phyloP scores from a whole-genome alignment of 1,140 invertebrate genomes.

The Rhopalosiphum padi region DNA sequence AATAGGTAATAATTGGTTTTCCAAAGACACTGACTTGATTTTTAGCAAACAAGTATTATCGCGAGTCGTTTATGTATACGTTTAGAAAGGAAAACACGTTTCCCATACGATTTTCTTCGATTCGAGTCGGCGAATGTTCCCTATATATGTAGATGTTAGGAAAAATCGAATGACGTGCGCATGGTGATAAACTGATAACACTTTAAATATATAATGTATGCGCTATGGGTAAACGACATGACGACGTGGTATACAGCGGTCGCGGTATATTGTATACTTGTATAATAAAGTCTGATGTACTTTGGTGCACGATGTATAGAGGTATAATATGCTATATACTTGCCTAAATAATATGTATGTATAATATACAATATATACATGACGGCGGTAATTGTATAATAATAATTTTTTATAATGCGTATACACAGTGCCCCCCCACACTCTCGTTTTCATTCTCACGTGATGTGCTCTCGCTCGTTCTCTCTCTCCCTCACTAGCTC shows the following conservation, averaged over 20 bases:
- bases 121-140: neutral
- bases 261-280: neutral
- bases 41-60: neutral
- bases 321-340: neutral
- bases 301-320: neutral
- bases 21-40: neutral
- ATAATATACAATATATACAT: slow-evolving; percentile 5
- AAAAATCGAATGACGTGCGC: neutral
- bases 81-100: neutral
- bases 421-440: neutral
- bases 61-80: neutral
- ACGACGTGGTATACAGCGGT: neutral
- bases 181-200: too few relatives aligned
- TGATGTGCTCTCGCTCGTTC: neutral
- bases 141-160: neutral
- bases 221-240: neutral
- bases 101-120: neutral
- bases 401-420: slow-evolving; percentile 13
- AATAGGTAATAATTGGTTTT: neutral
- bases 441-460: neutral
- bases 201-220: neutral
- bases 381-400: slow-evolving; percentile 14
- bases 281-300: neutral
- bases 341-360: neutral
- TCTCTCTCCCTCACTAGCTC: neutral